phyloP scores from a whole-genome alignment of 1,140 invertebrate genomes.

The Pogonognathellus flavescens region DNA sequence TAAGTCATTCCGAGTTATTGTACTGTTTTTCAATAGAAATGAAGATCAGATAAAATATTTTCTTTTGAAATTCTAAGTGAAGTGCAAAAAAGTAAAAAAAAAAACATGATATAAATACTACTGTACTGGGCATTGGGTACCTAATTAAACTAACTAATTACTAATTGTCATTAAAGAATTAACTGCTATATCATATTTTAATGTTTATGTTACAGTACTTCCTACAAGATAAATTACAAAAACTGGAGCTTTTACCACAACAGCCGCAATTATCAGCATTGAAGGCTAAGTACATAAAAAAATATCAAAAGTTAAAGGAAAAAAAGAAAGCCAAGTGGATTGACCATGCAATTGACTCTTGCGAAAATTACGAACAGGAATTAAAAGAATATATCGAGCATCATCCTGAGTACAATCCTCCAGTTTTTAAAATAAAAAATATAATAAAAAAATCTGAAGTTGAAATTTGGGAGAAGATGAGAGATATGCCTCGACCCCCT shows the following conservation, averaged over 20 bases:
- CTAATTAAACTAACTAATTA: background rate
- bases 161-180: background rate
- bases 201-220: background rate
- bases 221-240: background rate
- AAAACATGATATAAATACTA: too few relatives aligned
- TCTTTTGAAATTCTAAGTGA: too few relatives aligned
- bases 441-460: constrained; percentile 52
- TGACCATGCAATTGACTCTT: constrained; percentile 17
- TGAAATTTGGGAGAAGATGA: constrained; percentile 49
- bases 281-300: constrained; percentile 47
- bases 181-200: background rate
- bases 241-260: background rate
- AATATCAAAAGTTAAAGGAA: constrained; percentile 50
- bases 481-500: constrained; percentile 39
- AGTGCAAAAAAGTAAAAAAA: too few relatives aligned
- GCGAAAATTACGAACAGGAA: constrained; percentile 24
- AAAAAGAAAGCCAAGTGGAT: constrained; percentile 57
- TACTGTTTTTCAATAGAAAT: too few relatives aligned
- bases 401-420: constrained; percentile 39
- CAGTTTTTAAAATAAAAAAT: constrained; percentile 27
- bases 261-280: constrained; percentile 41
- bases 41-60: too few relatives aligned
- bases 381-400: constrained; percentile 31
- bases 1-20: too few relatives aligned
- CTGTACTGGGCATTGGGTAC: too few relatives aligned